Evolutionary conservation across 1,140 invertebrate species (phyloP).

Genomic region (Euwallacea similis): DNA sequence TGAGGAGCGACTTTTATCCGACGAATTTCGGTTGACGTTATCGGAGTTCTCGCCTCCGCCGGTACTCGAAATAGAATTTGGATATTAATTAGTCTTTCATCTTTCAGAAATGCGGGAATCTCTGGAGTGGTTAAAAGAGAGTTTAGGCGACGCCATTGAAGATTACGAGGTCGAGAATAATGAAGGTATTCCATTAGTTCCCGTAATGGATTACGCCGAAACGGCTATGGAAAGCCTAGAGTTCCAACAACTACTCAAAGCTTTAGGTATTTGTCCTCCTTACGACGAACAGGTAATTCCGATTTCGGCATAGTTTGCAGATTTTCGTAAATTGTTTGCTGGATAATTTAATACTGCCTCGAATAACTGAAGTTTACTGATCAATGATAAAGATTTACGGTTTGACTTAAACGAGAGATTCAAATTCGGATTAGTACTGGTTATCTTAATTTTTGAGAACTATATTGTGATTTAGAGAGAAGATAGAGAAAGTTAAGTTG

Average conservation of each 20-base stretch:
- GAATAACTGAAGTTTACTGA: background rate
- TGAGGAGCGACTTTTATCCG: constrained; percentile 15
- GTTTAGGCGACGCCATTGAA: constrained; percentile 62
- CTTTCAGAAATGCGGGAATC: constrained; percentile 50
- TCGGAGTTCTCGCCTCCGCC: constrained; percentile 12
- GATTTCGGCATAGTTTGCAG: too few relatives aligned
- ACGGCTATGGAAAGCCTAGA: constrained; percentile 62
- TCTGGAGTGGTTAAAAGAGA: constrained; percentile 64
- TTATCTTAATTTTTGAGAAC: too few relatives aligned
- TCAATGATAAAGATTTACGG: background rate
- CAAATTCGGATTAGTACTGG: too few relatives aligned
- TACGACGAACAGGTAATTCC: constrained; percentile 56
- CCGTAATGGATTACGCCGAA: constrained; percentile 60
- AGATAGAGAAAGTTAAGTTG: too few relatives aligned
- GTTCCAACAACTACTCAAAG: constrained; percentile 62
- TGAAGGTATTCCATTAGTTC: constrained; percentile 66
- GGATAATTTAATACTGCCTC: too few relatives aligned
- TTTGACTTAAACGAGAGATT: too few relatives aligned
- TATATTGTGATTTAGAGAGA: too few relatives aligned
- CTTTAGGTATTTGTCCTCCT: constrained; percentile 62
- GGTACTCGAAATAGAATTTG: constrained; percentile 21
- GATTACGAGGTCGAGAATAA: constrained; percentile 59
- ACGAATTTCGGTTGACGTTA: constrained; percentile 21
- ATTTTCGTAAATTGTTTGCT: too few relatives aligned
- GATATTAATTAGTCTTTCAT: constrained; percentile 34